Evolutionary conservation across 1,140 invertebrate genomes (phyloP).

Genomic region (Brachionus manjavacas): DNA sequence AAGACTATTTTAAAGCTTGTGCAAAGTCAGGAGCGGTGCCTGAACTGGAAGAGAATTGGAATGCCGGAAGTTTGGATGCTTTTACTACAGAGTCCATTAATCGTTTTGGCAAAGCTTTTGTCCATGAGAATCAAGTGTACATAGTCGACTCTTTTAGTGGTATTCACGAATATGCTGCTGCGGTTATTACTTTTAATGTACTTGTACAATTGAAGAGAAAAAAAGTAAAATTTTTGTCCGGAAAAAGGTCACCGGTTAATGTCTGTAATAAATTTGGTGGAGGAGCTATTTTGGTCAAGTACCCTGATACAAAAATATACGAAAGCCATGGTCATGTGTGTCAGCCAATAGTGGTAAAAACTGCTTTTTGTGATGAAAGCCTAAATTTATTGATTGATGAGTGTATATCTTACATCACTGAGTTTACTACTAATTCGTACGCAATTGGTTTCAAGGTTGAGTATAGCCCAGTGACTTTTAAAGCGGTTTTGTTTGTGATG

Average conservation of each 20-base stretch:
- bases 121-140: not conserved
- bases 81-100: slow-evolving; percentile 10
- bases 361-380: slow-evolving; percentile 1
- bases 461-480: not conserved
- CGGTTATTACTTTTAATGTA: not conserved
- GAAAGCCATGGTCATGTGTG: not conserved
- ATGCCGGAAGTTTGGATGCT: not conserved
- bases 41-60: not conserved
- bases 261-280: slow-evolving; percentile 10
- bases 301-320: not conserved
- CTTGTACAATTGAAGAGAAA: not conserved
- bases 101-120: slow-evolving; percentile 3
- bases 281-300: not conserved
- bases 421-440: not conserved
- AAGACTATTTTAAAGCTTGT: slow-evolving; percentile 1
- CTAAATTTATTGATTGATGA: not conserved
- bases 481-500: not conserved
- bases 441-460: slow-evolving; percentile 17
- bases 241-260: not conserved
- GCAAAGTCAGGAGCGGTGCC: not conserved
- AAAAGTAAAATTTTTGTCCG: not conserved
- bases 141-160: not conserved
- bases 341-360: not conserved
- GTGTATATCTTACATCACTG: not conserved
- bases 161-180: not conserved